Base-by-base conservation (phyloP, 2,888 invertebrate species). In the Drosophila mimetica region DNA sequence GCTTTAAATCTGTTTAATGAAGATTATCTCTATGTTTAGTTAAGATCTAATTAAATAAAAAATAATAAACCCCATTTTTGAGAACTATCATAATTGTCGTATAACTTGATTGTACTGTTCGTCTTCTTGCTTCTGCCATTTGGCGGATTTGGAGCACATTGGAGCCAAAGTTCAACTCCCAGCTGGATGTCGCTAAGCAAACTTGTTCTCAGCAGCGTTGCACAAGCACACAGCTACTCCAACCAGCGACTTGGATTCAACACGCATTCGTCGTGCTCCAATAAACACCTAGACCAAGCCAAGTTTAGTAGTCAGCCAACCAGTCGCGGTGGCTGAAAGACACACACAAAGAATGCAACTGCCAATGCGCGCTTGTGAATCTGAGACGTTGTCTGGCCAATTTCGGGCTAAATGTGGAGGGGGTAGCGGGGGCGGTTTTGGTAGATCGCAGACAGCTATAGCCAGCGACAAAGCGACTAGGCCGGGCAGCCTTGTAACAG, bases 401-500 rank as follows among this genome's bases (percentile, higher is more conserved):
- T 64, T 77, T 79, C 44, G 81, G 61, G 53, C n/a, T 59, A 22
- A 51, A 18, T 53, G 44, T 22, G 34, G 36, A 48, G 41, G 44
- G 18, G 30, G 18, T 14, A 11, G 8, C 16, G 20, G 32, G n/a
- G 44, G 71, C 48, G 36, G 8, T 16, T 1, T 4, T 9, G 9
- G 64, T 25, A 14, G 48, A 36, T 54, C 63, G 52, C 42, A 57
- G 60, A 78, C 42, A 71, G 64, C 32, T 63, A 78, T 39, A 71
- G 64, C 32, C 70, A 50, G 34, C 54, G 60, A 78, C 42, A 71
- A 41, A 71, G 48, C 42, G 64, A 79, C 63, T 73, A 57, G 88
- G 78, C 83, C 71, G 69, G 86, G 52, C 58, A 86, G 82, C 89
- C 89, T 89, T 90, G 89, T 89, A 89, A 88, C 80, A 90, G 78